Base-by-base conservation (phyloP, 2,113 vertebrate genomes). In the Peromyscus californicus region DNA sequence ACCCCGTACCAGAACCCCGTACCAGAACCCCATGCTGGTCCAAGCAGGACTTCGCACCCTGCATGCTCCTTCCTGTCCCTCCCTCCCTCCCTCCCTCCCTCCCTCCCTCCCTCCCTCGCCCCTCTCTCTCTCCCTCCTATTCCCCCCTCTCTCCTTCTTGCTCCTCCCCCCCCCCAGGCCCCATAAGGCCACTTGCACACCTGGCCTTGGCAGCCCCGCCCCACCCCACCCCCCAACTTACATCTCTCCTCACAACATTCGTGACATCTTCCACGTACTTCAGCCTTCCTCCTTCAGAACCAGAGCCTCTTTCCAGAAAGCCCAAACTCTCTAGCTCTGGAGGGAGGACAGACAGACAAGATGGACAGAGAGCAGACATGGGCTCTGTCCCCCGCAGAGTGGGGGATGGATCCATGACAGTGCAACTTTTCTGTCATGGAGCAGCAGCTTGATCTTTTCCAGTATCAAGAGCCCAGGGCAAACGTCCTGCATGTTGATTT, bases 261-360 rank as follows among this genome's bases (percentile, higher is more conserved):
- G 98, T 98, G 48, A 97, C 97, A 1, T 98, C 97, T 1, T 96
- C 82, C 90, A 98, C 5, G 3, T 96, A 91, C 13, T 29, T 97
- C 90, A 97, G n/a, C 0, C 2, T 42, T 0, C 83, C 97, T 0
- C 33, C 86, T 26, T 76, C 90, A 1, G 89, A 61, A 1, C 33
- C 76, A 0, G 15, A 61, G 3, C 59, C 84, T 0, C 3, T 4
- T 31, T 94, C 98, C 95, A 98, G 3, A 51, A 98, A 98, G 29
- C 98, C 98, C 90, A 98, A 19, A 4, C 86, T 96, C 13, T 10
- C 36, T 13, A 98, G 92, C 82, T 98, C 98, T 98, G 89, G 0
- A 29, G 31, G 31, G 75, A 29, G 26, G n/a, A 63, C 12, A 87
- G 57, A 48, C 45, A 48, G n/a, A 33, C 0, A 70, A 8, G 48